These are phyloP conservation scores for Rhabdophis nuchalis DNA, from an alignment of 2,797 vertebrate genomes.

Conservation along the genomic window DNA sequence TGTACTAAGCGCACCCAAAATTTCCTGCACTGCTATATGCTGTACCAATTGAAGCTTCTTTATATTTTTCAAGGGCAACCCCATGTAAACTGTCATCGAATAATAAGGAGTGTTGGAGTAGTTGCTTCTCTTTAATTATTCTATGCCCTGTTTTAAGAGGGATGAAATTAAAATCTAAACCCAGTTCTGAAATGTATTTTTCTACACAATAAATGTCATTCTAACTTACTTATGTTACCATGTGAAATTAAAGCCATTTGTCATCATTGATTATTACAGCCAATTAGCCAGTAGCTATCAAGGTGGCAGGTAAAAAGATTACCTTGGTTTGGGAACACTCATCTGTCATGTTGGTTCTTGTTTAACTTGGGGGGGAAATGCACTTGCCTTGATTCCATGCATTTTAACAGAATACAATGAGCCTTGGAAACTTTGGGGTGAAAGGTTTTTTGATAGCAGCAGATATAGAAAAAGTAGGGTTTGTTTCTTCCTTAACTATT, in stretches of 20 bases:
- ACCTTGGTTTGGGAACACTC: not conserved
- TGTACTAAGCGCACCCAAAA: not conserved
- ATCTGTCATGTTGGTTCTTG: not conserved
- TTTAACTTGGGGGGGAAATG: not conserved
- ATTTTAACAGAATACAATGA: not conserved
- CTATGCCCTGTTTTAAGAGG: not conserved
- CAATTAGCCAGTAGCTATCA: not conserved
- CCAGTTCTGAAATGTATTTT: not conserved
- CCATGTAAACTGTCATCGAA: not conserved
- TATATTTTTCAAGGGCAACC: not conserved
- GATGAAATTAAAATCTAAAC: not conserved
- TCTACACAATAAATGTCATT: constrained; percentile 6
- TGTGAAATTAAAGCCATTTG: constrained; percentile 11
- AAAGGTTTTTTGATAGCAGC: not conserved
- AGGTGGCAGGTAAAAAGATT: constrained; percentile 1
- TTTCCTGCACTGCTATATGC: not conserved
- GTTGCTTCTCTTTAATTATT: not conserved
- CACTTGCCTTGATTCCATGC: not conserved
- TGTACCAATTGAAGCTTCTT: not conserved
- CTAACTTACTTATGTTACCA: not conserved
- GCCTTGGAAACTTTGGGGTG: not conserved
- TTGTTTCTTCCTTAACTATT: not conserved
- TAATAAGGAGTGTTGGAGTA: not conserved
- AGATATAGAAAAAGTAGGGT: not conserved
- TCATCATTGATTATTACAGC: constrained; percentile 6